Base-by-base conservation (phyloP, 2,888 invertebrate genomes). In the Rhamphomyia laevipes region DNA sequence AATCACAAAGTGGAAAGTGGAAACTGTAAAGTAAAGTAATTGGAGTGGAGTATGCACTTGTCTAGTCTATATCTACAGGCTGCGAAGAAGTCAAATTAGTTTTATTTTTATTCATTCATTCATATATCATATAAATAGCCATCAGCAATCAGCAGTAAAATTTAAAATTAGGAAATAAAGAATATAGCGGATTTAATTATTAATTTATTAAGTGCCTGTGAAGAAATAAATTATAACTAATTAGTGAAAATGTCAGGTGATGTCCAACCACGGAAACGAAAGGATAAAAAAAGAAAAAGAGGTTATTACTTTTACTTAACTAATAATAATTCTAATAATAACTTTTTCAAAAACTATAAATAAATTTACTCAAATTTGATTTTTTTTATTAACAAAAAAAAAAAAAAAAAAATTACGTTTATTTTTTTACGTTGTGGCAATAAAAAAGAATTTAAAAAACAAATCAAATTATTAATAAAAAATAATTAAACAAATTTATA, bases 251-350 rank as follows among this genome's bases (percentile, higher is more conserved):
- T 89, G 89, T 88, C 87, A 68, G 86, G 86, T 61, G 88, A 89
- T 74, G 84, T 85, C 61, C 88, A 88, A 71, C 85, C 86, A 65
- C 82, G 86, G 64, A 88, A 86, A 73, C 82, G 88, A 61, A 87
- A 85, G 73, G 87, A 88, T 68, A 89, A 86, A 71, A 81, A 79
- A 67, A 85, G 81, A 73, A 88, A 84, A 80, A 86, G 88, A 62
- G 87, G 77, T 73, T 59, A 46, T 15, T 43, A 27, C n/a, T 27
- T 33, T 40, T 27, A 35, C 30, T 15, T 35, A 37, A 15, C 23
- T 17, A 9, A 15, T 37, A 40, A 17, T 5, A 31, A 31, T 44
- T 38, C 40, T 44, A 41, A 27, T 27, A 27, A 27, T 27, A 27
- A 27, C 23, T 27, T 27, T 45, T 13, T 31, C 3, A 17, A 42